Evolutionary conservation across 1,140 invertebrate species (phyloP).

Genomic region (Prorops nasuta): DNA sequence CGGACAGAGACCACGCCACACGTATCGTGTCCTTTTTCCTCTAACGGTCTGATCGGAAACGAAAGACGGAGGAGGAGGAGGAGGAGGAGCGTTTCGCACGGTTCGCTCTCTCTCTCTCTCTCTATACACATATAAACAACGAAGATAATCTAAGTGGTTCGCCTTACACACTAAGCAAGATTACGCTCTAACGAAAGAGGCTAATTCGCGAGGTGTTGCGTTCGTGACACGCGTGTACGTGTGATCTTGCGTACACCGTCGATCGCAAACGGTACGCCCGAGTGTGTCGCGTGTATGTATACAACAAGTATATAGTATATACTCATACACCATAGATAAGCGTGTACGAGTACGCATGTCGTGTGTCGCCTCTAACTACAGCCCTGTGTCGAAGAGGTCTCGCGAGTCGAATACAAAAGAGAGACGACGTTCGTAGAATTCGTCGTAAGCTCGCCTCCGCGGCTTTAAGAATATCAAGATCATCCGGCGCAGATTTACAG

Average conservation of each 20-base stretch:
- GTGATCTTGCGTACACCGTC: too few relatives aligned
- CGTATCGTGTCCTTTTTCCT: conserved; percentile 2
- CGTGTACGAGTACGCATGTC: too few relatives aligned
- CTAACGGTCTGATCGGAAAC: conserved; percentile 12
- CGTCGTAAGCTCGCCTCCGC: conserved; percentile 6
- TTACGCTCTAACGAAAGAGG: conserved; percentile 22
- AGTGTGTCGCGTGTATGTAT: too few relatives aligned
- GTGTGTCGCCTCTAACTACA: too few relatives aligned
- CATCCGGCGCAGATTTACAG: conserved; percentile 15
- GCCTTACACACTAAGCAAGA: conserved; percentile 22
- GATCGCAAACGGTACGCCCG: too few relatives aligned
- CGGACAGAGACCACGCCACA: too few relatives aligned
- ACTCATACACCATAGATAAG: too few relatives aligned
- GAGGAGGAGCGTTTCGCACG: too few relatives aligned
- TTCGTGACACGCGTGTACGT: not conserved
- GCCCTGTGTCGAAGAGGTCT: too few relatives aligned
- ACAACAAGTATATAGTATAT: too few relatives aligned
- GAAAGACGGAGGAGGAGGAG: conserved; percentile 18
- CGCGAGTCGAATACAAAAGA: too few relatives aligned
- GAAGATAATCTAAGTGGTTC: conserved; percentile 26
- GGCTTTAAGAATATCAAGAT: conserved; percentile 5
- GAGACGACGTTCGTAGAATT: conserved; percentile 16
- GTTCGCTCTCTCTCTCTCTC: conserved; percentile 1
- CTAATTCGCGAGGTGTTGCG: too few relatives aligned
- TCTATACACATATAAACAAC: conserved; percentile 35